Percentiles rank a stretch among this genome's conserved stretches.
Evolutionary conservation across 2,888 invertebrate genomes (phyloP).

Genomic region (Polymixis flavicincta): DNA sequence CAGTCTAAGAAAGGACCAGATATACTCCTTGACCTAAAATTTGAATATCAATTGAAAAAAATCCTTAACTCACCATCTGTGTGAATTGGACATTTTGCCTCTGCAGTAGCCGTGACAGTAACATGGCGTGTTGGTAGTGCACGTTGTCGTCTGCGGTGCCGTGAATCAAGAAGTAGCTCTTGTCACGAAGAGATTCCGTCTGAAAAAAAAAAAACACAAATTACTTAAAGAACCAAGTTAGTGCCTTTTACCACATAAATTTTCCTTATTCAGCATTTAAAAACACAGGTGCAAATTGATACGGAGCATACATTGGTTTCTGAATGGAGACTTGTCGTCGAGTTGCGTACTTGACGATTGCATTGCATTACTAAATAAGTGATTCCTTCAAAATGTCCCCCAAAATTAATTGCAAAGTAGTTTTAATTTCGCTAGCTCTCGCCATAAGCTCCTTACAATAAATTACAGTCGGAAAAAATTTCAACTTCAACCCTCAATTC

Average conservation of each 20-base stretch:
- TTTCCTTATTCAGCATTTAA: not conserved
- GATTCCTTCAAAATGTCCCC: not conserved
- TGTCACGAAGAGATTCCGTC: slow-evolving; percentile 89
- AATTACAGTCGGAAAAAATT: not conserved
- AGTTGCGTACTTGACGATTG: not conserved
- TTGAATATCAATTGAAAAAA: not conserved
- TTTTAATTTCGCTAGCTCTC: not conserved
- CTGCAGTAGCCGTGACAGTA: slow-evolving; percentile 96
- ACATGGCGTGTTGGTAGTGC: slow-evolving; percentile 99
- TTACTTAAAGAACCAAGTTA: not conserved
- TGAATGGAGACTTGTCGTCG: not conserved
- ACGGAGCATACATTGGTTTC: not conserved
- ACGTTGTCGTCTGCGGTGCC: slow-evolving; percentile 99
- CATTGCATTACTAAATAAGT: too few relatives aligned
- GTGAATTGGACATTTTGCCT: slow-evolving; percentile 96
- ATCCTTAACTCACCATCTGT: slow-evolving; percentile 93
- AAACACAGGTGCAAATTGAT: not conserved
- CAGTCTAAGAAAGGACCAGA: too few relatives aligned
- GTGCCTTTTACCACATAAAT: not conserved
- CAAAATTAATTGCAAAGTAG: not conserved
- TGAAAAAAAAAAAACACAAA: slow-evolving; percentile 49
- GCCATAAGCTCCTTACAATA: not conserved
- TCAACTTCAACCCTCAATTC: not conserved
- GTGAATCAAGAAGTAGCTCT: slow-evolving; percentile 97
- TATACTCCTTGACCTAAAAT: not conserved